Conservation (phyloP, 1,140 invertebrate species). For the Bombyx mori region DNA sequence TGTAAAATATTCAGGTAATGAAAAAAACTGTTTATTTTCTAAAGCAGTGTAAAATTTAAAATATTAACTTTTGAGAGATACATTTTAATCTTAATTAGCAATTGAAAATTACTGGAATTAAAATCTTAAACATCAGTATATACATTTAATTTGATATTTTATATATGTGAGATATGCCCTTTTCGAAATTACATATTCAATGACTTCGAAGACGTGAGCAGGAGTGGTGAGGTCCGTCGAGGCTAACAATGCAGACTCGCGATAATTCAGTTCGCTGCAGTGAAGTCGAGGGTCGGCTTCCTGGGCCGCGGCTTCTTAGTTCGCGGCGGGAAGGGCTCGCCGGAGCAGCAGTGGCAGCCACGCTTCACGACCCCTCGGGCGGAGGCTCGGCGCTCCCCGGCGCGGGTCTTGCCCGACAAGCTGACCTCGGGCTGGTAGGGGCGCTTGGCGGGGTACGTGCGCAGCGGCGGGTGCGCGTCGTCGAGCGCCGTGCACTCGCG, state of each 20-base stretch:
- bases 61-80: too few species aligned
- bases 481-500: conserved; percentile 37
- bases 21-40: too few species aligned
- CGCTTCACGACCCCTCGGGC: conserved; percentile 56
- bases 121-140: too few species aligned
- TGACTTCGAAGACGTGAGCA: not conserved
- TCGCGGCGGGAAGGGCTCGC: conserved; percentile 37
- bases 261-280: conserved; percentile 7
- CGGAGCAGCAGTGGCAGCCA: conserved; percentile 65
- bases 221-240: too few species aligned
- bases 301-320: conserved; percentile 45
- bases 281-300: conserved; percentile 47
- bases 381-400: conserved; percentile 52
- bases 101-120: too few species aligned
- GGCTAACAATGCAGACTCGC: conserved; percentile 4
- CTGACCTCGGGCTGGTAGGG: conserved; percentile 30
- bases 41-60: too few species aligned
- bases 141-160: too few species aligned
- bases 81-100: too few species aligned
- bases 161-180: too few species aligned
- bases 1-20: too few species aligned
- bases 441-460: conserved; percentile 45
- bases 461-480: conserved; percentile 38
- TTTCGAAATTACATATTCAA: not conserved
- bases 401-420: conserved; percentile 47